A percentile compares a stretch with the other conserved stretches of the same genome.
phyloP scores from a whole-genome alignment of 2,888 invertebrate species.

The Cybosia mesomella region DNA sequence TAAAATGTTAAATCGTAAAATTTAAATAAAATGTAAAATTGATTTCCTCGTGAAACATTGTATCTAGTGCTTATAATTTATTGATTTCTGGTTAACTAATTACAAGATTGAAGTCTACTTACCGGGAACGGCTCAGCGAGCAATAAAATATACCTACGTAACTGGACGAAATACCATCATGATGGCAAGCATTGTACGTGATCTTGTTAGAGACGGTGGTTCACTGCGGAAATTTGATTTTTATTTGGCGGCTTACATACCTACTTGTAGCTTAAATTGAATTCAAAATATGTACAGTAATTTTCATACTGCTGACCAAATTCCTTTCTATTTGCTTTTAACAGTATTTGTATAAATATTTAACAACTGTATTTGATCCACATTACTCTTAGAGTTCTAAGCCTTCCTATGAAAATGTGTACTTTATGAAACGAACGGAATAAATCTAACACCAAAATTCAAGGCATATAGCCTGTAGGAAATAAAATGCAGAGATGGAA shows the following conservation, averaged over 20 bases:
- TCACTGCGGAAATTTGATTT: conserved; percentile 46
- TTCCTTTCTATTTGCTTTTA: background rate
- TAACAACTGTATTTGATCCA: too few relatives aligned
- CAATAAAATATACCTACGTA: conserved; percentile 59
- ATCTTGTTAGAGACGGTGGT: conserved; percentile 61
- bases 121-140: conserved; percentile 53
- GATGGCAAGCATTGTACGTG: conserved; percentile 55
- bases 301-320: background rate
- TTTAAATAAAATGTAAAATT: background rate
- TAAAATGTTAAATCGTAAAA: background rate
- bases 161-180: conserved; percentile 59
- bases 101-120: conserved; percentile 34
- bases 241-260: conserved; percentile 36
- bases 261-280: background rate
- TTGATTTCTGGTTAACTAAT: background rate
- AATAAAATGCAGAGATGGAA: too few relatives aligned
- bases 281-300: conserved; percentile 13
- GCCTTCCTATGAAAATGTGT: too few relatives aligned
- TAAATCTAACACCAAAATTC: too few relatives aligned
- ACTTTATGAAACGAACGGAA: too few relatives aligned
- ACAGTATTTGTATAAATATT: too few relatives aligned
- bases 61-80: background rate
- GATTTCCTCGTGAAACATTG: background rate
- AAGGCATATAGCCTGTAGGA: too few relatives aligned
- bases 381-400: too few relatives aligned